These are phyloP conservation scores for Invenusta paracnida DNA, from an alignment of 2,888 invertebrate species.

Conservation along the genomic window DNA sequence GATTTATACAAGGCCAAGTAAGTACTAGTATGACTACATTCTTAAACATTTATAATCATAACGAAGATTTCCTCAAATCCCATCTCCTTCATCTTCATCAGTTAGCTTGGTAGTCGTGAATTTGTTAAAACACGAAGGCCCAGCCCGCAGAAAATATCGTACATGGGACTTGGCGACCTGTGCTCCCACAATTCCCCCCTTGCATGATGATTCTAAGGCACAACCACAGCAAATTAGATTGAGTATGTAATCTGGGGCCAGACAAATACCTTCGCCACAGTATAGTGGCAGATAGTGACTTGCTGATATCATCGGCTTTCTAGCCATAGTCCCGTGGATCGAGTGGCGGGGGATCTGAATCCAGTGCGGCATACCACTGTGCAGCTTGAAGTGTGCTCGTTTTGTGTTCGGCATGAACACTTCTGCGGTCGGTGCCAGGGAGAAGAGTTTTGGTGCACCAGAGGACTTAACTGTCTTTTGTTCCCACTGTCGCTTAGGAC, in stretches of 20 bases:
- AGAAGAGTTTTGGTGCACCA: neutral
- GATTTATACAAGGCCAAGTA: slow-evolving; percentile 10
- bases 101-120: neutral
- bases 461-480: neutral
- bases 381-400: neutral
- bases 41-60: neutral
- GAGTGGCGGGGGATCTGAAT: neutral
- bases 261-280: slow-evolving; percentile 19
- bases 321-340: slow-evolving; percentile 13
- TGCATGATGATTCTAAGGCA: neutral
- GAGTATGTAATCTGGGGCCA: neutral
- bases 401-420: neutral
- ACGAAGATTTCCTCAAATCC: neutral
- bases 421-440: neutral
- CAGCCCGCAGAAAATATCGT: neutral
- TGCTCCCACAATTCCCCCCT: neutral
- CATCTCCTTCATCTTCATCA: slow-evolving; percentile 7
- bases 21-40: slow-evolving; percentile 23
- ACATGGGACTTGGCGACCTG: slow-evolving; percentile 24
- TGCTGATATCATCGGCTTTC: slow-evolving; percentile 10
- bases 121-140: neutral
- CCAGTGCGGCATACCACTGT: slow-evolving; percentile 10
- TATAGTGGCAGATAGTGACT: neutral
- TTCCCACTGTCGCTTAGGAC: too few species aligned
- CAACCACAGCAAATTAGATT: neutral